Percentiles rank a stretch among this genome's conserved stretches.
phyloP scores from a whole-genome alignment of 2,113 vertebrate genomes.

The Semicossyphus pulcher region DNA sequence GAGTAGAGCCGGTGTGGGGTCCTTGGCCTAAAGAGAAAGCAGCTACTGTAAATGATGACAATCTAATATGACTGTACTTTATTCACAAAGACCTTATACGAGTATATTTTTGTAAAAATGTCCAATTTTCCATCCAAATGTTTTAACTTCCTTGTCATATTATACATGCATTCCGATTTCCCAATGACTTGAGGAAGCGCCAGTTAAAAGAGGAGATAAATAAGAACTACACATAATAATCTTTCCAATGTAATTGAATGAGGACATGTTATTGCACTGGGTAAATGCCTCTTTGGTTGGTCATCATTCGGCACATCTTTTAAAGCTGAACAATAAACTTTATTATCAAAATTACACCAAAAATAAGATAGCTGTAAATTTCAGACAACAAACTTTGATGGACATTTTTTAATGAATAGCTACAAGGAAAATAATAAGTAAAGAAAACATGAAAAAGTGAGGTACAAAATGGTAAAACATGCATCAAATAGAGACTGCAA shows the following conservation, averaged over 20 bases:
- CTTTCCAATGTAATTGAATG: too few species aligned
- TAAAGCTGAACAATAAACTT: neutral
- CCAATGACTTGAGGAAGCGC: neutral
- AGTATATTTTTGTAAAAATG: neutral
- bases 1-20: neutral
- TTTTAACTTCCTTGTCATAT: neutral
- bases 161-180: too few species aligned
- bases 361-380: neutral
- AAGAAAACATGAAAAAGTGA: too few species aligned
- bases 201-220: too few species aligned
- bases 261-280: too few species aligned
- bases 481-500: too few species aligned
- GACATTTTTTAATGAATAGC: too few species aligned
- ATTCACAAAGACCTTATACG: too few species aligned
- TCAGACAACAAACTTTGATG: neutral
- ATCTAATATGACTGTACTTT: neutral
- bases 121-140: neutral
- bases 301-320: neutral
- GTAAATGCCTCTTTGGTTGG: neutral
- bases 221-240: too few species aligned
- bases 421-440: too few species aligned
- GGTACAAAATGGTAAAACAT: too few species aligned
- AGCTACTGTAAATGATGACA: neutral
- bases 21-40: neutral
- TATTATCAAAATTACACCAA: constrained; percentile 7